Evolutionary conservation across 2,113 vertebrate species (phyloP).

Genomic region (Lepisosteus oculatus): DNA sequence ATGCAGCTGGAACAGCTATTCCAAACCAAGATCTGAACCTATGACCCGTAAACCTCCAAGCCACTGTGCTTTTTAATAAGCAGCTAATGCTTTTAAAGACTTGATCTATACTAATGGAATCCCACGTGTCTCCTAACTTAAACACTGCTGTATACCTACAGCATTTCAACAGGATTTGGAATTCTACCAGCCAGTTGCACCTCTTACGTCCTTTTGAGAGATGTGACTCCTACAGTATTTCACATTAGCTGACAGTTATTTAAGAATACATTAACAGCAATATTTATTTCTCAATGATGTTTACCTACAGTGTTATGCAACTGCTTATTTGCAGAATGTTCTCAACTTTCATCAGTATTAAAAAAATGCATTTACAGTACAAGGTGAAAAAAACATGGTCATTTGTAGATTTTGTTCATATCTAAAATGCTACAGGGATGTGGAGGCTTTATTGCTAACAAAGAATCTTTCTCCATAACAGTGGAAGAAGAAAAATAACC

Average conservation of each 20-base stretch:
- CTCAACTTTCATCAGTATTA: no score
- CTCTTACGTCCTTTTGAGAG: no score
- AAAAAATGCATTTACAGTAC: no score
- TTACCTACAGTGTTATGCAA: no score
- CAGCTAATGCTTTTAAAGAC: slow-evolving; percentile 18
- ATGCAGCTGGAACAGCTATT: not conserved
- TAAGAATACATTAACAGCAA: no score
- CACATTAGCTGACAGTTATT: no score
- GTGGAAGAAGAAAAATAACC: slow-evolving; percentile 35
- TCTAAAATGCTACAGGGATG: slow-evolving; percentile 9
- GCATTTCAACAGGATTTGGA: slow-evolving; percentile 22
- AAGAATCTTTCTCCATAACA: slow-evolving; percentile 17
- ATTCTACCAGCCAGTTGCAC: slow-evolving; percentile 22
- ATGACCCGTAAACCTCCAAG: not conserved
- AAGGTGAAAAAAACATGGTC: no score
- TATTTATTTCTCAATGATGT: no score
- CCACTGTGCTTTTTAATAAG: slow-evolving; percentile 27
- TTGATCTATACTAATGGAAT: slow-evolving; percentile 67
- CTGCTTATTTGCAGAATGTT: no score
- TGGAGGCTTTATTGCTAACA: slow-evolving; percentile 23
- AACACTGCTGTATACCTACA: slow-evolving; percentile 55
- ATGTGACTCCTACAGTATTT: no score
- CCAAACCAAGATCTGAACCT: not conserved
- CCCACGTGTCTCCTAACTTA: slow-evolving; percentile 64
- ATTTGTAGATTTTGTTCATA: no score